Evolutionary conservation across 2,888 invertebrate genomes (phyloP), one percentile per base, ranked within the genome.

Genomic region (Ommatoiulus sabulosus): DNA sequence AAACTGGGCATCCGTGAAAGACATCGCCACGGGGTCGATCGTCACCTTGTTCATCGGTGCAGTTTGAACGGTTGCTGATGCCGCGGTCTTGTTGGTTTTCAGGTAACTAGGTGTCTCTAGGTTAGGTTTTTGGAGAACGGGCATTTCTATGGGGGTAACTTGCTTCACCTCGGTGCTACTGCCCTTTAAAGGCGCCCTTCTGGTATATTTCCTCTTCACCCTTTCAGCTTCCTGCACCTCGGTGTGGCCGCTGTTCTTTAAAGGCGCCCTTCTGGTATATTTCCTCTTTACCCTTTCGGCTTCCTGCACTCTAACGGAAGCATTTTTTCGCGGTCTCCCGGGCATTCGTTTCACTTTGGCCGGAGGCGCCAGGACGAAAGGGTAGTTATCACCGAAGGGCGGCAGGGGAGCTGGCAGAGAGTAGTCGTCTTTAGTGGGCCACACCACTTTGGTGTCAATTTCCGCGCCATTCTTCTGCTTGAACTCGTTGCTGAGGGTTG

Each of bases 361-460:
- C 46, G 86, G 86, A 17, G 44, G 44, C 7, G 86, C 46, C 44
- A 44, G 44, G 20, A 46, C 10, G 20, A 46, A 46, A 17, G 46
- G 44, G 10, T 46, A 44, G 44, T 44, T 44, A 7, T 86, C 46
- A 10, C 24, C 72, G 0, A 72, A 72, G 10, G 72, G 1, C 10
- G 86, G 46, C n/a, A 44, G 1, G n/a, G 44, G 44, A 44, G 44
- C 85, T 12, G 17, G 44, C n/a, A 86, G 7, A 3, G 44, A 44
- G 20, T 86, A 86, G 44, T 46, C 46, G 63, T 84, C 20, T 88
- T 89, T 3, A 84, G 88, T 17, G 88, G 90, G 43, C 89, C 89
- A 87, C 24, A 46, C 44, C 43, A 87, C 87, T 12, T 87, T 87
- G 44, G 87, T 87, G 72, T 87, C 87, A 24, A 87, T 87, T 7